These are phyloP conservation scores for Pseudorhombus dupliciocellatus DNA, from an alignment of 2,113 vertebrate genomes.

Conservation along the genomic window DNA sequence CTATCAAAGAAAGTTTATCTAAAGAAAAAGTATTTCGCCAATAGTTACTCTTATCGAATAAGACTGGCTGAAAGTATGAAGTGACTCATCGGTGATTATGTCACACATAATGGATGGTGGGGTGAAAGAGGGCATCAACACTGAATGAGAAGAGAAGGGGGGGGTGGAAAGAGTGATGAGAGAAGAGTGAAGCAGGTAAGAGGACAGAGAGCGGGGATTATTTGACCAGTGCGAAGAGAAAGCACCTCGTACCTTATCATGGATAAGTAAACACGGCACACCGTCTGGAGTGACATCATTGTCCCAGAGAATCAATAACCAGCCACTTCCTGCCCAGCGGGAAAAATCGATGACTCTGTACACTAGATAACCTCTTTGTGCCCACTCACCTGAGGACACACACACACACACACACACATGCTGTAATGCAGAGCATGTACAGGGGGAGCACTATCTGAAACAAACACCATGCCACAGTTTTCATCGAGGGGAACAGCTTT, in stretches of 20 bases:
- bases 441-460: slow-evolving; percentile 51
- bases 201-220: slow-evolving; percentile 60
- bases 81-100: slow-evolving; percentile 45
- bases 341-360: slow-evolving; percentile 76
- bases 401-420: slow-evolving; percentile 44
- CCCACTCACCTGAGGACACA: slow-evolving; percentile 67
- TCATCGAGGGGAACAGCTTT: slow-evolving; percentile 52
- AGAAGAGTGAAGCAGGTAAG: slow-evolving; percentile 56
- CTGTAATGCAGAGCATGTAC: slow-evolving; percentile 34
- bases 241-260: slow-evolving; percentile 71
- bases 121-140: slow-evolving; percentile 57
- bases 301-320: slow-evolving; percentile 80
- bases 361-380: slow-evolving; percentile 77
- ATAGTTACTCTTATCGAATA: not conserved
- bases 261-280: slow-evolving; percentile 75
- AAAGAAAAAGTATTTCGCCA: not conserved
- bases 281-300: slow-evolving; percentile 77
- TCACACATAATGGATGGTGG: slow-evolving; percentile 49
- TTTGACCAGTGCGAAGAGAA: slow-evolving; percentile 67
- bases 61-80: not conserved
- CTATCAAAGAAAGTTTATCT: not conserved
- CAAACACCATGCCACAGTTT: slow-evolving; percentile 55
- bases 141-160: slow-evolving; percentile 44
- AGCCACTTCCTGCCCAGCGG: slow-evolving; percentile 73
- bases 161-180: slow-evolving; percentile 66